These are phyloP conservation scores for Cataglyphis albicans DNA, from an alignment of 2,888 invertebrate genomes.

Conservation along the genomic window DNA sequence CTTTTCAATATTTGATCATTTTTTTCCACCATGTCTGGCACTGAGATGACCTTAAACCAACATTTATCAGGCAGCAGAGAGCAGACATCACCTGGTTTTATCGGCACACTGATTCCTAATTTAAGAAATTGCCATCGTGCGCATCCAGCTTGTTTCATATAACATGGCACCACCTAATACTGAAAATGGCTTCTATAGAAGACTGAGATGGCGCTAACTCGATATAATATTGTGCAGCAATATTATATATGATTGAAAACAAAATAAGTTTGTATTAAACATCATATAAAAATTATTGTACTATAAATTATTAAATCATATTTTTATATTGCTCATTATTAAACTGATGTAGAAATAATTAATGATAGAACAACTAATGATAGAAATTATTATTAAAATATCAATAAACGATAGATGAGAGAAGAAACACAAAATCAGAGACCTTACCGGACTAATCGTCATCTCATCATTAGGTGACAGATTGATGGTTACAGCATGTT, in stretches of 20 bases:
- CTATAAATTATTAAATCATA: neutral
- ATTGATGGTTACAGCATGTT: conserved; percentile 76
- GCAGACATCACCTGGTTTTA: conserved; percentile 76
- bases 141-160: conserved; percentile 69
- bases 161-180: conserved; percentile 75
- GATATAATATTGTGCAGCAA: neutral
- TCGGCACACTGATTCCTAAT: conserved; percentile 67
- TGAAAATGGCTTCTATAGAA: conserved; percentile 65
- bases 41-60: conserved; percentile 77
- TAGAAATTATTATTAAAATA: neutral
- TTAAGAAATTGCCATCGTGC: conserved; percentile 72
- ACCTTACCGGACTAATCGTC: conserved; percentile 79
- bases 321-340: neutral
- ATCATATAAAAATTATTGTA: neutral
- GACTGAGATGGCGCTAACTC: neutral
- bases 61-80: conserved; percentile 75
- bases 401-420: neutral
- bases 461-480: conserved; percentile 73
- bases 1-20: conserved; percentile 66
- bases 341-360: neutral
- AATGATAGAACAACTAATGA: neutral
- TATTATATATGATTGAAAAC: neutral
- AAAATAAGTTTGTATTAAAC: neutral
- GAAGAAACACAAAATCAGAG: neutral
- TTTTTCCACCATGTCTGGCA: conserved; percentile 58